phyloP scores from a whole-genome alignment of 2,113 vertebrate species.

The Sardina pilchardus region DNA sequence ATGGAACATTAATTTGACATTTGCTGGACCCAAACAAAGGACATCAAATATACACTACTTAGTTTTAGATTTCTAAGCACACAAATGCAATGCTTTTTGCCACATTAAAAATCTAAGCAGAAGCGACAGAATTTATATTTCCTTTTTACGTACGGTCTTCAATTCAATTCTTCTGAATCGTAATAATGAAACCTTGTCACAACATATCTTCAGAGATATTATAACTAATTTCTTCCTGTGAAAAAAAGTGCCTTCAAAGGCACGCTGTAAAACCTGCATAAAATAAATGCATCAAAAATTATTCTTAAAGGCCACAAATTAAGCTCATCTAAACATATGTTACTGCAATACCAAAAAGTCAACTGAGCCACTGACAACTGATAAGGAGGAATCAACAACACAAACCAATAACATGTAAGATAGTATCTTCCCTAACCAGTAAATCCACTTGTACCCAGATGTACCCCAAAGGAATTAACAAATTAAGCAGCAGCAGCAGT shows the following conservation, averaged over 20 bases:
- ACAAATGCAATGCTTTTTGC: conserved; percentile 55
- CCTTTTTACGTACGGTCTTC: not conserved
- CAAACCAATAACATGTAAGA: not conserved
- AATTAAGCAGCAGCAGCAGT: not conserved
- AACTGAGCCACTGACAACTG: not conserved
- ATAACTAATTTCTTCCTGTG: conserved; percentile 21
- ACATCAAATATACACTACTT: conserved; percentile 61
- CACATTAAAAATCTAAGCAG: not conserved
- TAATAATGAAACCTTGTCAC: conserved; percentile 14
- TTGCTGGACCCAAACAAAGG: conserved; percentile 71
- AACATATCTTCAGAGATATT: conserved; percentile 51
- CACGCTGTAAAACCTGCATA: not conserved
- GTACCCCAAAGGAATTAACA: not conserved
- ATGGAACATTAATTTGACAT: conserved; percentile 74
- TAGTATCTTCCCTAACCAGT: not conserved
- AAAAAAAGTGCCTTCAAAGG: not conserved
- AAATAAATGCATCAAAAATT: not conserved
- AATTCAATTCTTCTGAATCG: not conserved
- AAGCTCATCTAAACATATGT: not conserved
- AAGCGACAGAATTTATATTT: conserved; percentile 11
- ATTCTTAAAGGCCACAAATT: not conserved
- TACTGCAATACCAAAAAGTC: not conserved
- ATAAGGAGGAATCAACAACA: not conserved
- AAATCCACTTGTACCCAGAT: not conserved
- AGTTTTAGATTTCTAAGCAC: conserved; percentile 65